Base-by-base conservation (phyloP, 2,888 invertebrate genomes). In the Drosophila parthenogenetica region DNA sequence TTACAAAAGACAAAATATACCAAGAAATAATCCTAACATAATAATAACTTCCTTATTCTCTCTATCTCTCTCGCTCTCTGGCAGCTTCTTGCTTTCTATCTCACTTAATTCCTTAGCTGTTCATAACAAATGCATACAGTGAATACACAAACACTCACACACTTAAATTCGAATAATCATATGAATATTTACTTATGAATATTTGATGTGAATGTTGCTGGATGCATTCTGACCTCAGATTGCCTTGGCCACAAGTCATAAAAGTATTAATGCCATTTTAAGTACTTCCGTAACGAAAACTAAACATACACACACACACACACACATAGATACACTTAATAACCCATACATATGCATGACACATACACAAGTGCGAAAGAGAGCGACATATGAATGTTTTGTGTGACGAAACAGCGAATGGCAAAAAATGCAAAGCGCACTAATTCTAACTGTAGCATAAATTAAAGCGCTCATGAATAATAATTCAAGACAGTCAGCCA, bases 381-480 rank as follows among this genome's bases (percentile, higher is more conserved):
- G 72, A 55, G 37, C 16, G 61, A 53, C 37, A 50, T 13, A 46
- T 29, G 29, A 13, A 13, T 35, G 35, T 35, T 37, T 39, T 48
- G 39, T 42, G 48, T 14, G 61, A 63, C 68, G 68, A 45, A 51
- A 22, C 48, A 19, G 46, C 46, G 46, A 61, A 63, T 66, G 74
- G 72, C 68, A 71, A 85, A 87, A 85, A 85, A 85, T 82, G 80
- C 82, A 82, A 73, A 85, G 80, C 85, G 61, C 65, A 84, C 83
- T 87, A 84, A 84, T 84, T 84, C 83, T 69, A 85, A 85, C 83
- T 85, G 87, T 85, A 85, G 85, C 83, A 85, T 85, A 85, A 87
- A 87, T 85, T 85, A 83, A 85, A 73, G 83, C 77, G 55, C 85
- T 85, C 81, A 85, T 85, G 85, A 85, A 85, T 85, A 85, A 85